phyloP scores from a whole-genome alignment of 53 echinoderm and acorn worm species.

The Astropecten irregularis region DNA sequence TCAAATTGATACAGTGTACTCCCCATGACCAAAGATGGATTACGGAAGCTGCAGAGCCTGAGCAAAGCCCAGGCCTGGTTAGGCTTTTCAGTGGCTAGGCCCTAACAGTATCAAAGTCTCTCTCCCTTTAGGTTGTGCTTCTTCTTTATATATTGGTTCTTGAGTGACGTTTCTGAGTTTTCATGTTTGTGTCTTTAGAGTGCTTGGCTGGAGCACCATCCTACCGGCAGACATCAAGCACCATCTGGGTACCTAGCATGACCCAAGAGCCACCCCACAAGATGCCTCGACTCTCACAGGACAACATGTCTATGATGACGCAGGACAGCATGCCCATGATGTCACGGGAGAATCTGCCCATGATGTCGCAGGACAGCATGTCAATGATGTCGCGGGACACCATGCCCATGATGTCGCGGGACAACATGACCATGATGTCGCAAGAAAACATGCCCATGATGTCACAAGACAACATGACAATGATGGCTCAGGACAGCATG shows the following conservation, averaged over 20 bases:
- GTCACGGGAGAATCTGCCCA: too few species aligned
- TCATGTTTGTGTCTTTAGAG: too few species aligned
- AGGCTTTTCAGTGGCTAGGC: too few species aligned
- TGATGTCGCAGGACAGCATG: constrained; percentile 4
- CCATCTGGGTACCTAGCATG: not conserved
- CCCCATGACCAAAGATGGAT: too few species aligned
- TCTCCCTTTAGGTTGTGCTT: not conserved
- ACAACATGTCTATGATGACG: not conserved
- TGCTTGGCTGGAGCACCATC: not conserved
- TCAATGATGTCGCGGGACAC: not conserved
- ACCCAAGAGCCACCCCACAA: not conserved
- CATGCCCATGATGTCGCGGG: not conserved
- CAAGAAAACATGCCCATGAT: not conserved
- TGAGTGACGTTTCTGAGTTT: too few species aligned
- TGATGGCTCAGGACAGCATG: constrained; percentile 1
- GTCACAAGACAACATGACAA: not conserved
- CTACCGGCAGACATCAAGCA: not conserved
- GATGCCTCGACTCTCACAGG: not conserved
- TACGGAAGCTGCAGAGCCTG: too few species aligned
- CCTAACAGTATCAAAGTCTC: too few species aligned
- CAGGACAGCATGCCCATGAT: not conserved
- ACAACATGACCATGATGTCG: not conserved
- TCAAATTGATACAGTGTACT: too few species aligned
- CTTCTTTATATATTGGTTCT: too few species aligned
- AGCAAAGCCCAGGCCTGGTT: too few species aligned